phyloP scores from a whole-genome alignment of 2,888 invertebrate species.

The Helleia helle region DNA sequence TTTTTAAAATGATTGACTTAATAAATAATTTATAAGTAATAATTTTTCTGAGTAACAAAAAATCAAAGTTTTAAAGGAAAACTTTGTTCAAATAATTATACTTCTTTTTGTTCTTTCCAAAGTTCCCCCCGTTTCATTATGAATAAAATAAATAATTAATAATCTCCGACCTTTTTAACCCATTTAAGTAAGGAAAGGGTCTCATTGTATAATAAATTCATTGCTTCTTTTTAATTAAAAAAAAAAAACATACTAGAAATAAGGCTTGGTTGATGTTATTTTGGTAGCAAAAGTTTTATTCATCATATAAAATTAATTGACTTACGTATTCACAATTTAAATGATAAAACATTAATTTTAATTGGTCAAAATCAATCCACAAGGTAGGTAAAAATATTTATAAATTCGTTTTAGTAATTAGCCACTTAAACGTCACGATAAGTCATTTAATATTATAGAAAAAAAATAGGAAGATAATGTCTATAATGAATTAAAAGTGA shows the following conservation, averaged over 20 bases:
- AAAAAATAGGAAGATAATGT: neutral
- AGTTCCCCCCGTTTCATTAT: neutral
- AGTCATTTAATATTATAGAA: too few species aligned
- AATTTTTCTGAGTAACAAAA: neutral
- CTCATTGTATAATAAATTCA: too few species aligned
- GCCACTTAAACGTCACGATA: too few species aligned
- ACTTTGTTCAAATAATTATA: neutral
- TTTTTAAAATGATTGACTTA: neutral
- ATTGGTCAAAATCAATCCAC: too few species aligned
- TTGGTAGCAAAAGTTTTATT: neutral
- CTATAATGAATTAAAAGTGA: neutral
- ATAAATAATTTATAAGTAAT: constrained; percentile 1
- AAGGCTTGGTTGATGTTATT: too few species aligned
- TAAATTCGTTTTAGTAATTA: too few species aligned
- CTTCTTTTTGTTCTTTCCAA: constrained; percentile 1
- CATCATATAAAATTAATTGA: neutral
- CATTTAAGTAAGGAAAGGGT: neutral
- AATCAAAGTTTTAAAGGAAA: constrained; percentile 5
- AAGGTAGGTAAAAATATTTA: too few species aligned
- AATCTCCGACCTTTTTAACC: constrained; percentile 1
- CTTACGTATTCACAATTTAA: neutral
- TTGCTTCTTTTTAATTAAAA: too few species aligned
- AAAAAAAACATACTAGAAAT: too few species aligned
- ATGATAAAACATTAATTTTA: too few species aligned
- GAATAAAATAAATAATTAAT: constrained; percentile 3